Evolutionary conservation across 1,140 invertebrate genomes (phyloP), one percentile per base, ranked within the genome.

Genomic region (Drosophila rhopaloa): DNA sequence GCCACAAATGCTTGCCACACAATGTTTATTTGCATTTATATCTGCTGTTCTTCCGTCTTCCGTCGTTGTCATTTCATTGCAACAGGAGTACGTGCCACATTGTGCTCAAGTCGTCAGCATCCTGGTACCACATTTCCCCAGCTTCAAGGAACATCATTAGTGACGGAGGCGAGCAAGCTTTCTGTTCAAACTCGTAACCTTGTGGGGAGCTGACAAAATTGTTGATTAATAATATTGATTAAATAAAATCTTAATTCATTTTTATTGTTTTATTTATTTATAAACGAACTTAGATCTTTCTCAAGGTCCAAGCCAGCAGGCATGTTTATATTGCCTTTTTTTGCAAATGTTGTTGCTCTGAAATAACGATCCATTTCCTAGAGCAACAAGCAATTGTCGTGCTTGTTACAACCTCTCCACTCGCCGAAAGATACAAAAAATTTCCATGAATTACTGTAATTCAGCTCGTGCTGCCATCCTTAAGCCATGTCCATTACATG

Each of bases 381-480:
- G 78, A 19, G 81, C 40, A 80, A 67, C 46, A 53, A 57, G 19
- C 16, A 35, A 61, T 48, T 38, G 51, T 56, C 41, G 51, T 56
- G 41, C 55, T 14, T 38, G 29, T 16, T 5, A 7, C 38, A 7
- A 59, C 5, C 14, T 16, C 71, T 29, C 13, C 37, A 41, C 48
- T 41, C 50, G 56, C 68, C 77, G 72, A 62, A 68, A 53, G 66
- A 80, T 77, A 71, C 56, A 84, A 74, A 77, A 88, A 86, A 88
- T 86, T 82, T 79, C 79, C 82, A 88, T 86, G 83, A 88, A 88
- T 86, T 82, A 86, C 83, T 72, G 83, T 88, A 81, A 86, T 88
- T 88, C 85, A 29, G 67, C 72, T 63, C 67, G 71, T 51, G 56
- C 63, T 57, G 78, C 51, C 41, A 55, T n/a, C 56, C 70, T 66